Evolutionary conservation across 2,888 invertebrate species (phyloP), one percentile per base, ranked within the genome.

Genomic region (Oligia strigilis): DNA sequence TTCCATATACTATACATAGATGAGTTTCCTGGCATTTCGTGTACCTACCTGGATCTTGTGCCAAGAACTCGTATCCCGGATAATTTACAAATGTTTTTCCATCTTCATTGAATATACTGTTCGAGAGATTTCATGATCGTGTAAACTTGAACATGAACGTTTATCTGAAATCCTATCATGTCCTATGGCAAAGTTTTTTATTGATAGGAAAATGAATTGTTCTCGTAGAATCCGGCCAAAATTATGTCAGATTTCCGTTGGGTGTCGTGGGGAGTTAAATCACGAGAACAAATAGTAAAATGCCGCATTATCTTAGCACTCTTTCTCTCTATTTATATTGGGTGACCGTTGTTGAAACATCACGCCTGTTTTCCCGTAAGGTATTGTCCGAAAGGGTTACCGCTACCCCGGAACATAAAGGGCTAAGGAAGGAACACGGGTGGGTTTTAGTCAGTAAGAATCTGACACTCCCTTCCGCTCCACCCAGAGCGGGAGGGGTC

Each of bases 51-150:
- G 81, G 55, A 19, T 78, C 69, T 67, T 58, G 84, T 86, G 85
- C 85, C 84, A 86, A 86, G 69, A 84, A 81, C 52, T 76, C 43
- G 64, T 70, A 64, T 70, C 62, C 62, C 46, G 13, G 66, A 86
- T 77, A 86, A 86, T 77, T 84, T 81, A 81, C 72, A 84, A 86
- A 86, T 84, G 84, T 86, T 77, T 86, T 86, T 78, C 67, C 74
- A 19, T 78, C 29, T 78, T 72, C 66, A 74, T 77, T 80, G 75
- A 86, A 84, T 76, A 86, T 76, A 83, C 80, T 83, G 77, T 83
- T 83, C 75, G 72, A 86, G 60, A 83, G 71, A 71, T 80, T 86
- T 80, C 75, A 85, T 80, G 86, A 86, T 36, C 83, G 77, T 86
- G 83, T 83, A 80, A 80, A 83, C 72, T 86, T 80, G 69, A 75